Percentiles rank a stretch among this genome's conserved stretches.
These are phyloP conservation scores for Octodonta nipae DNA, from an alignment of 2,888 invertebrate genomes.

Conservation along the genomic window DNA sequence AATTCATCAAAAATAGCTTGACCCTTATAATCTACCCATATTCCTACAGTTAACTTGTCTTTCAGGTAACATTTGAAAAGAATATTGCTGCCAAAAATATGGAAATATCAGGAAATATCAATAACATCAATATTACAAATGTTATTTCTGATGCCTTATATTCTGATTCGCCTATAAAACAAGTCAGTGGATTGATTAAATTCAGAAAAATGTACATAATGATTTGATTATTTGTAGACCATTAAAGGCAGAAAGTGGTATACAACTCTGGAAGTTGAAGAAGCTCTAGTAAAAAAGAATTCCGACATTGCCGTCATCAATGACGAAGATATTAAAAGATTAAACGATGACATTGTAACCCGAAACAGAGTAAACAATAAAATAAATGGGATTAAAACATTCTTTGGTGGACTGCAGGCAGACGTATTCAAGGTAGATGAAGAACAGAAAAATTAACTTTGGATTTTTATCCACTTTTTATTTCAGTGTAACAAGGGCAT, in stretches of 20 bases:
- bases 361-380: constrained; percentile 16
- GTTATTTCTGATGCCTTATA: constrained; percentile 28
- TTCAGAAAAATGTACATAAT: background rate
- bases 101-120: constrained; percentile 19
- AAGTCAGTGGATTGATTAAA: constrained; percentile 17
- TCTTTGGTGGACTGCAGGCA: constrained; percentile 26
- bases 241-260: constrained; percentile 26
- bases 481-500: too few relatives aligned
- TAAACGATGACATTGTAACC: constrained; percentile 21
- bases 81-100: too few relatives aligned
- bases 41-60: too few relatives aligned
- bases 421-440: constrained; percentile 21
- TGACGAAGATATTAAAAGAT: constrained; percentile 17
- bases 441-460: too few relatives aligned
- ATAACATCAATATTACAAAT: constrained; percentile 23
- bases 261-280: constrained; percentile 12
- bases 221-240: constrained; percentile 15
- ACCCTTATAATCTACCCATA: too few relatives aligned
- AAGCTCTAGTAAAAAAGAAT: constrained; percentile 13
- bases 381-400: constrained; percentile 24
- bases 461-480: too few relatives aligned
- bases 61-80: too few relatives aligned
- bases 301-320: constrained; percentile 18
- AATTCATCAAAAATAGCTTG: too few relatives aligned
- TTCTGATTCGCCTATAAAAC: constrained; percentile 18